Percentiles rank a stretch among this genome's conserved stretches.
Evolutionary conservation across 2,888 invertebrate genomes (phyloP).

Genomic region (Agrypnus murinus): DNA sequence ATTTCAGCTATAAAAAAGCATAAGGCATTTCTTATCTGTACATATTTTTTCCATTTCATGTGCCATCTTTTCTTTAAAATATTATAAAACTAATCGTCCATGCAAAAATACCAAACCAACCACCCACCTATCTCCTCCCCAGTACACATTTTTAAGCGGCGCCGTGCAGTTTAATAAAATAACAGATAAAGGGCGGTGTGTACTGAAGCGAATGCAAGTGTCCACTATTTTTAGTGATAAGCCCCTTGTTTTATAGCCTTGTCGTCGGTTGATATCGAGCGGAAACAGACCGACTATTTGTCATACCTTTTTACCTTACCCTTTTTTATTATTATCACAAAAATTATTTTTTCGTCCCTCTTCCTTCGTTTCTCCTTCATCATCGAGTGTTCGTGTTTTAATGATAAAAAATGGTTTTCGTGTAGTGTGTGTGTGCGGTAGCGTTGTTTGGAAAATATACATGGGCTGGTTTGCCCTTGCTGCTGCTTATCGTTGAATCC

Average conservation of each 20-base stretch:
- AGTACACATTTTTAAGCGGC: not conserved
- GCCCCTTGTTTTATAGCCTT: slow-evolving; percentile 48
- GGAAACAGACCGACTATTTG: slow-evolving; percentile 38
- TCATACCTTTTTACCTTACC: slow-evolving; percentile 25
- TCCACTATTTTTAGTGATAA: slow-evolving; percentile 51
- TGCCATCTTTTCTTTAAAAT: slow-evolving; percentile 21
- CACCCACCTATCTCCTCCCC: too few species aligned
- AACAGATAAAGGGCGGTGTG: slow-evolving; percentile 50
- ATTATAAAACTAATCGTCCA: slow-evolving; percentile 26
- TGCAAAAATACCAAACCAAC: slow-evolving; percentile 10
- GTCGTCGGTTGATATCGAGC: slow-evolving; percentile 46
- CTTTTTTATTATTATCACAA: slow-evolving; percentile 16
- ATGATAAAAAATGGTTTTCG: not conserved
- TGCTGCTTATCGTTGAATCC: slow-evolving; percentile 34
- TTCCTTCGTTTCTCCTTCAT: not conserved
- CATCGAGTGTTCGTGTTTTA: too few species aligned
- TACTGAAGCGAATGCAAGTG: slow-evolving; percentile 46
- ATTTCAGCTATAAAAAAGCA: slow-evolving; percentile 4
- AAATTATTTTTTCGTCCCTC: too few species aligned
- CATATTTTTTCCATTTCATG: slow-evolving; percentile 37
- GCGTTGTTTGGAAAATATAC: not conserved
- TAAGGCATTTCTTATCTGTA: slow-evolving; percentile 19
- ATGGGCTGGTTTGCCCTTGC: slow-evolving; percentile 22
- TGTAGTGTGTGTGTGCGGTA: slow-evolving; percentile 6
- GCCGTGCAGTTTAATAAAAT: slow-evolving; percentile 47